Evolutionary conservation across 2,797 vertebrate genomes (phyloP).

Genomic region (Dermochelys coriacea): DNA sequence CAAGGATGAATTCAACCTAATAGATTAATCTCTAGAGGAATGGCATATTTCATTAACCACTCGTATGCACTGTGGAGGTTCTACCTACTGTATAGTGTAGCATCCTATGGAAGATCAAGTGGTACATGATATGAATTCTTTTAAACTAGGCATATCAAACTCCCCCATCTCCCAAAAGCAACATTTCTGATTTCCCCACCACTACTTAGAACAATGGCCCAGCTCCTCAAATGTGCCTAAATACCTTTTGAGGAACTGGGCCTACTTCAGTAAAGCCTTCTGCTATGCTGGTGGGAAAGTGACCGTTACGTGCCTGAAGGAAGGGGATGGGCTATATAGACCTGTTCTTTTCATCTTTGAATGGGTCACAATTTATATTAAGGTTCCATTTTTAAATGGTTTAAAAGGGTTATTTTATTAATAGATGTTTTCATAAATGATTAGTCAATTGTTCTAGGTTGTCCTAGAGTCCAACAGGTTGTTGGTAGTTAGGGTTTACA

Average conservation of each 20-base stretch:
- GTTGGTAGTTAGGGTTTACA: neutral
- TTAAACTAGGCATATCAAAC: neutral
- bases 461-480: neutral
- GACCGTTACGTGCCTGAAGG: neutral
- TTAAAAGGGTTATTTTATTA: neutral
- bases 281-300: neutral
- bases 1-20: neutral
- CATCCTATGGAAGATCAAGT: neutral
- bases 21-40: neutral
- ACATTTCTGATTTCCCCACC: neutral
- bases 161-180: neutral
- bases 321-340: too few species aligned
- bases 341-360: neutral
- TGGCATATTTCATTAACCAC: neutral
- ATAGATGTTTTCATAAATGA: neutral
- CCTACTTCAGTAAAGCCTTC: neutral
- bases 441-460: neutral
- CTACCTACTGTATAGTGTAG: neutral
- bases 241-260: neutral
- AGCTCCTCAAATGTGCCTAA: neutral
- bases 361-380: neutral
- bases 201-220: neutral
- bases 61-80: neutral
- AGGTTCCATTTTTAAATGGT: neutral
- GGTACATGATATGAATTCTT: neutral